Percentiles rank a stretch among this genome's conserved stretches.
Evolutionary conservation across 2,113 vertebrate genomes (phyloP).

Genomic region (Platycercus adscitus): DNA sequence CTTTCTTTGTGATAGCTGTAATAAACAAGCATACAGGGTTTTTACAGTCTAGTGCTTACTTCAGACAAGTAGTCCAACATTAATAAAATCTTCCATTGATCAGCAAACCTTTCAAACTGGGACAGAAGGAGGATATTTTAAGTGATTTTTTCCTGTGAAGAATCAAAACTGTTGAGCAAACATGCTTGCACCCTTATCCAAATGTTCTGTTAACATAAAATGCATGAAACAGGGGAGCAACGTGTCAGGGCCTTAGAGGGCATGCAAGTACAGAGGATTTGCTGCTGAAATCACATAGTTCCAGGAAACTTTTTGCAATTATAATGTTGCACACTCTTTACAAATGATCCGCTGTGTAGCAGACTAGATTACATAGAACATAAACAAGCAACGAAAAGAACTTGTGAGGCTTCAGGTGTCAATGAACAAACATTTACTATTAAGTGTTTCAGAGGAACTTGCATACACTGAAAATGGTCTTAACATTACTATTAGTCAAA

Average conservation of each 20-base stretch:
- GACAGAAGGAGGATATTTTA: neutral
- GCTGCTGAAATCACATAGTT: neutral
- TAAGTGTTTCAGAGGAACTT: neutral
- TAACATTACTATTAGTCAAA: neutral
- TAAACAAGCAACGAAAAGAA: neutral
- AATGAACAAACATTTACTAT: neutral
- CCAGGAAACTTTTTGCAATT: neutral
- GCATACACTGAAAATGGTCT: neutral
- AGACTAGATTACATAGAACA: neutral
- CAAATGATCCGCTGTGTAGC: neutral
- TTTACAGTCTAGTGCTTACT: neutral
- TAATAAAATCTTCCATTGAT: neutral
- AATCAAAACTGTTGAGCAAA: neutral
- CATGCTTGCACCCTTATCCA: neutral
- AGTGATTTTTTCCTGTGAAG: neutral
- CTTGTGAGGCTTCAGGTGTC: neutral
- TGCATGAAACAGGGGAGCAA: neutral
- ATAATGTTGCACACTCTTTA: neutral
- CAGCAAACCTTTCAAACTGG: neutral
- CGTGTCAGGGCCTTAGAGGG: neutral
- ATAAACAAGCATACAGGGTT: neutral
- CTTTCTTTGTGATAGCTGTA: neutral
- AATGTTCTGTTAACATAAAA: neutral
- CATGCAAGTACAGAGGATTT: neutral
- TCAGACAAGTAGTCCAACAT: neutral